A percentile compares a stretch with the other conserved stretches of the same genome.
These are phyloP conservation scores for Oedothorax gibbosus DNA, from an alignment of 1,140 invertebrate species.

Conservation along the genomic window DNA sequence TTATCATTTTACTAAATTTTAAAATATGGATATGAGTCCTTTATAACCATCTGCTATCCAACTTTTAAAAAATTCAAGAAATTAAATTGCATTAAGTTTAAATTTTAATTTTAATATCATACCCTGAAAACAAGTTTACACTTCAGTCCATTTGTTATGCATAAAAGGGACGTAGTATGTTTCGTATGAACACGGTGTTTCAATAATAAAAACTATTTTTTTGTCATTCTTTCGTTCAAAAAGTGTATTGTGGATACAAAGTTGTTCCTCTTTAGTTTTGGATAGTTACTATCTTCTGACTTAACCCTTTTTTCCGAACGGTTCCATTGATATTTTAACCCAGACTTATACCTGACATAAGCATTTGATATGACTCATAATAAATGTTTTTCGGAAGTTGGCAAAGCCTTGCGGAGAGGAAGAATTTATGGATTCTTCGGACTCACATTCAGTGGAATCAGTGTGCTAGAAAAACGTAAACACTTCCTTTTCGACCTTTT, in stretches of 20 bases:
- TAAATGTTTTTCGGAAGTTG: not conserved
- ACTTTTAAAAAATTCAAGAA: too few species aligned
- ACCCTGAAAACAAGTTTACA: too few species aligned
- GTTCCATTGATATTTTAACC: not conserved
- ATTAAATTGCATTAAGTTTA: too few species aligned
- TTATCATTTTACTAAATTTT: too few species aligned
- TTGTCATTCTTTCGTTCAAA: not conserved
- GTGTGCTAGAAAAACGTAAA: not conserved
- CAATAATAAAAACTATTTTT: not conserved
- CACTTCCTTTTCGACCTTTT: conserved; percentile 4
- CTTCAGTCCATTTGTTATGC: too few species aligned
- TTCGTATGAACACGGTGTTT: too few species aligned
- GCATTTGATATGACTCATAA: not conserved
- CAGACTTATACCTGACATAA: not conserved
- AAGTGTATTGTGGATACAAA: not conserved
- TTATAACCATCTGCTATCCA: too few species aligned
- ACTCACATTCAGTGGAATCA: conserved; percentile 2
- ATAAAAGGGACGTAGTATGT: too few species aligned
- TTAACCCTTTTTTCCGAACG: not conserved
- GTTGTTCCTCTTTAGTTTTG: not conserved
- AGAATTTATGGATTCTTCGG: conserved; percentile 16
- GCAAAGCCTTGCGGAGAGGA: not conserved
- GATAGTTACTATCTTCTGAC: not conserved
- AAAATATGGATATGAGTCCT: too few species aligned
- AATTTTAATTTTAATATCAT: too few species aligned